Conservation (phyloP, 2,113 vertebrate genomes). For the Mastomys coucha region DNA sequence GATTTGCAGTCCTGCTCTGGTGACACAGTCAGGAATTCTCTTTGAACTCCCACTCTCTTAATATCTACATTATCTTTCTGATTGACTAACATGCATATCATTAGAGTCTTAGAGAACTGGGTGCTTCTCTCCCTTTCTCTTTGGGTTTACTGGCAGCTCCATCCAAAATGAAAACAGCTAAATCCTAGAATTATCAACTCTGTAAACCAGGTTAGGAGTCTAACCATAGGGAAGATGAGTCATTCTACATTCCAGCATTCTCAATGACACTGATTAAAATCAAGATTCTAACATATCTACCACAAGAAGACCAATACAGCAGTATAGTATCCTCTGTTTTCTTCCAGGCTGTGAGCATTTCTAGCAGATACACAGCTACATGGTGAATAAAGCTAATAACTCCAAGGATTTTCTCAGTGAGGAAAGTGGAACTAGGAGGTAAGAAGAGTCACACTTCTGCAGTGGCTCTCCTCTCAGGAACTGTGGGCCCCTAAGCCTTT, state of each 20-base stretch:
- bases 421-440: neutral
- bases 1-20: too few relatives aligned
- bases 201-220: slow-evolving; percentile 25
- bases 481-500: neutral
- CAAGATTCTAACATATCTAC: neutral
- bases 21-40: neutral
- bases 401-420: neutral
- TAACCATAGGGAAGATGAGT: neutral
- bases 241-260: neutral
- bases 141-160: neutral
- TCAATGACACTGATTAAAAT: neutral
- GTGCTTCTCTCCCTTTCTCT: neutral
- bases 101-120: neutral
- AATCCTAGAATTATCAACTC: neutral
- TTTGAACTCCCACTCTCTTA: neutral
- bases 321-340: neutral
- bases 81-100: neutral
- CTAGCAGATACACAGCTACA: neutral
- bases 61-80: neutral
- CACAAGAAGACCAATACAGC: neutral
- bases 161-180: neutral
- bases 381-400: neutral
- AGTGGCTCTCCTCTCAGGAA: neutral
- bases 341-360: neutral
- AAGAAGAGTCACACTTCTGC: neutral